Percentiles rank a stretch among this genome's conserved stretches.
phyloP scores from a whole-genome alignment of 2,113 vertebrate species.

The Odocoileus hemionus region DNA sequence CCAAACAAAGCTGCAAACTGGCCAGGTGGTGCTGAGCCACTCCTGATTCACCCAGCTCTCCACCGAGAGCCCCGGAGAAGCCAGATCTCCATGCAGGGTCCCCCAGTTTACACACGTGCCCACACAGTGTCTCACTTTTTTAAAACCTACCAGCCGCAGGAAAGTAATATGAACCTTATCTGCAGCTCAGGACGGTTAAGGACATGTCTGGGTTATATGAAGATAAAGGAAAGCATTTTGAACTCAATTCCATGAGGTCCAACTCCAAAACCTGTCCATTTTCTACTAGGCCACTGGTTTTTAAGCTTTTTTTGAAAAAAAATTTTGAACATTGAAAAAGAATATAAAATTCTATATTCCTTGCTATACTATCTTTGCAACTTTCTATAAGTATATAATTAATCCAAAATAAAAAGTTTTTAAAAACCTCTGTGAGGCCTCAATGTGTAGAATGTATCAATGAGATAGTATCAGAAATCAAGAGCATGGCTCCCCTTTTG shows the following conservation, averaged over 20 bases:
- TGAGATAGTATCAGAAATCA: not conserved
- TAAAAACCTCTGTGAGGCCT: not conserved
- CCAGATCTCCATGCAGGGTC: accelerated
- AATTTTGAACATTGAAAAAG: not conserved
- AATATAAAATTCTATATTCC: not conserved
- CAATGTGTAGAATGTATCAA: not conserved
- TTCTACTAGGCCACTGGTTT: not conserved
- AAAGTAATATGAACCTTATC: not conserved
- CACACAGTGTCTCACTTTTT: not conserved
- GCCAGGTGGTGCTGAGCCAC: accelerated
- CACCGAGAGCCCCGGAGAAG: not conserved
- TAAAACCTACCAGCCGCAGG: not conserved
- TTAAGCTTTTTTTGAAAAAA: not conserved
- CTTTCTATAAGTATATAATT: conserved; percentile 1
- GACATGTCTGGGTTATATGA: not conserved
- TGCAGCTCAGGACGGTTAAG: not conserved
- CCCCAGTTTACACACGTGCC: accelerated
- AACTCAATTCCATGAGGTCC: not conserved
- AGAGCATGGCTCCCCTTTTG: accelerated
- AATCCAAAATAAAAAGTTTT: not conserved
- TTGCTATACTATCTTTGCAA: not conserved
- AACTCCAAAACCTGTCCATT: not conserved
- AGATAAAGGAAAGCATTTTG: not conserved
- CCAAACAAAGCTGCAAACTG: not conserved
- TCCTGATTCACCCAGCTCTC: not conserved